Evolutionary conservation across 2,888 invertebrate genomes (phyloP), one percentile per base, ranked within the genome.

Genomic region (Selenia dentaria): DNA sequence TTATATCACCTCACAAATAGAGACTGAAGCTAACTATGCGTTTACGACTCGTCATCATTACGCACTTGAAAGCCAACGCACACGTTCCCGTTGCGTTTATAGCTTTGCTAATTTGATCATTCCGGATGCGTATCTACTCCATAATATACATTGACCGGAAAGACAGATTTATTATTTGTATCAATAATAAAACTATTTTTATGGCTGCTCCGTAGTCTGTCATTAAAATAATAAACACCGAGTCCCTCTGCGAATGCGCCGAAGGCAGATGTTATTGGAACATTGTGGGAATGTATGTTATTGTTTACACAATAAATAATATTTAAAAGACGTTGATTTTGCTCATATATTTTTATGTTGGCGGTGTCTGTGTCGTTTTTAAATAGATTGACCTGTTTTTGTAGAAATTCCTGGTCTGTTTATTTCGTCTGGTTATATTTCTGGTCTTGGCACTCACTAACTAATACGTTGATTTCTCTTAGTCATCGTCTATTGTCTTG

Each of bases 261-360:
- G 43, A 48, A 55, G 43, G 51, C 53, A 57, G 51, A 58, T 57
- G 62, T 57, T 49, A 51, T 29, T 33, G 26, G 22, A 48, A 47
- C 44, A 37, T 55, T 50, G 50, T 37, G 47, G 51, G 31, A 45
- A 40, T 32, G 50, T 29, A 36, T 56, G 39, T 47, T 48, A 40
- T 57, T 70, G 67, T 76, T 73, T 70, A 71, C 57, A 62, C 54
- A 48, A 67, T 75, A 71, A 74, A 74, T 68, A 66, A 67, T 68
- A 70, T 70, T 62, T 54, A 57, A 64, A 69, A 64, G 61, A 63
- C 64, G 59, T 65, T 59, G 55, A 63, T 68, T 67, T 59, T 46
- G 46, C 56, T 59, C 53, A 59, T 59, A 59, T 62, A 55, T 57
- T 51, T 59, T 59, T 59, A 54, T 46, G 52, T 59, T 60, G 59